Conservation (phyloP, 1,140 invertebrate species). For the Caerostris extrusa region DNA sequence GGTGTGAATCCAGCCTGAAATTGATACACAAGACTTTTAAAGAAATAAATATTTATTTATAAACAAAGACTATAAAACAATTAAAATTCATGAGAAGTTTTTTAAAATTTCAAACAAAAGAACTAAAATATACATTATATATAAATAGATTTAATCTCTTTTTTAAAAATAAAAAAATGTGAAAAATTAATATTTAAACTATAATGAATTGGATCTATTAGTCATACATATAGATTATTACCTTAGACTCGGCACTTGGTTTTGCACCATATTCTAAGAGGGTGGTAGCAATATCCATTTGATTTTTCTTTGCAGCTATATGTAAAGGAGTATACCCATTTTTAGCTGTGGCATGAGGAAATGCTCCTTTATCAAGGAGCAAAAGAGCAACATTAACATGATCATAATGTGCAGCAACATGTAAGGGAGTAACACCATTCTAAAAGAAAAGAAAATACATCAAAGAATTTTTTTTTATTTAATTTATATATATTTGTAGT, state of each 20-base stretch:
- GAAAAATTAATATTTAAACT: neutral
- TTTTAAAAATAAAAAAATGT: too few species aligned
- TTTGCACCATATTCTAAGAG: conserved; percentile 97
- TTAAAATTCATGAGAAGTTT: neutral
- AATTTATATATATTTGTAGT: too few species aligned
- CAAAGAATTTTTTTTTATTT: neutral
- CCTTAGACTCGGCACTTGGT: conserved; percentile 97
- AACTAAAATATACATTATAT: neutral
- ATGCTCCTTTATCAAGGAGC: conserved; percentile 96
- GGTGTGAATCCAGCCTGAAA: conserved; percentile 91
- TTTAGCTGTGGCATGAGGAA: conserved; percentile 95
- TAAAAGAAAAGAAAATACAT: conserved; percentile 79
- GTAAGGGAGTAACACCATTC: conserved; percentile 98
- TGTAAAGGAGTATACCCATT: conserved; percentile 99
- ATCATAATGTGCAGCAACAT: conserved; percentile 99
- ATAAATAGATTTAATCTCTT: too few species aligned
- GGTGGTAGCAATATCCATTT: conserved; percentile 90
- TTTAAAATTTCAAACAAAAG: neutral
- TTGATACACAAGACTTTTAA: neutral
- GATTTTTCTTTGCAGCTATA: conserved; percentile 99
- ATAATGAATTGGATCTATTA: neutral
- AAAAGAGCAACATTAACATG: conserved; percentile 98
- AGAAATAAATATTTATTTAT: neutral
- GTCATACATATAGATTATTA: conserved; percentile 69
- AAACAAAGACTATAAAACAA: neutral